Base-by-base conservation (phyloP, 2,888 invertebrate species). In the Drosophila melanosoma region DNA sequence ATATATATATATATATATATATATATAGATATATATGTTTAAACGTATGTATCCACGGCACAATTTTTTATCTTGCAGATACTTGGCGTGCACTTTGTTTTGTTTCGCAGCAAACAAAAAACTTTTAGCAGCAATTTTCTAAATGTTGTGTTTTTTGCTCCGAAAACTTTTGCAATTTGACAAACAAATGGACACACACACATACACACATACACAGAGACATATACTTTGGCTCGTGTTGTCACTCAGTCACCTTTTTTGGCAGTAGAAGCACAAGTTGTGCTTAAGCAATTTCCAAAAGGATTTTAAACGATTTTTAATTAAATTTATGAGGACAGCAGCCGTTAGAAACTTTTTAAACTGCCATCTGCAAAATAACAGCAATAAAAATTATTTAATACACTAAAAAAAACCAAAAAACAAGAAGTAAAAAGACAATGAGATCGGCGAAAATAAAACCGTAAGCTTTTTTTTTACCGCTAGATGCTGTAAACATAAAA, bases 231-330 rank as follows among this genome's bases (percentile, higher is more conserved):
- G 87, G 89, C 80, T 89, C 89, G 85, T 85, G 85, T 84, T 89
- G 87, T 84, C 85, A 84, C 85, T 80, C 75, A 73, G 77, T 87
- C 89, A 87, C 77, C 84, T 80, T 65, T 65, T 63, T 40, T 54
- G 48, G 45, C 65, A 66, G 62, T 23, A 15, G 15, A 23, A 23
- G 60, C 33, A 51, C 64, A 81, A 80, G 57, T 76, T 74, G 54
- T 69, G 69, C 63, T 71, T 40, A 60, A 79, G 69, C 75, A 81
- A 71, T 69, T 74, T 76, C 59, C 11, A 58, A 76, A 84, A 82
- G 87, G 82, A 87, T 89, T 89, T 85, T 84, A 89, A 85, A 80
- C 78, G 89, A 77, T 77, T 89, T 87, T 85, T 85, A 85, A 85
- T 85, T 85, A 89, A 85, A 85, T 89, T 85, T 85, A 84, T 84